These are phyloP conservation scores for Drosophila albomicans DNA, from an alignment of 1,140 invertebrate species.

Conservation along the genomic window DNA sequence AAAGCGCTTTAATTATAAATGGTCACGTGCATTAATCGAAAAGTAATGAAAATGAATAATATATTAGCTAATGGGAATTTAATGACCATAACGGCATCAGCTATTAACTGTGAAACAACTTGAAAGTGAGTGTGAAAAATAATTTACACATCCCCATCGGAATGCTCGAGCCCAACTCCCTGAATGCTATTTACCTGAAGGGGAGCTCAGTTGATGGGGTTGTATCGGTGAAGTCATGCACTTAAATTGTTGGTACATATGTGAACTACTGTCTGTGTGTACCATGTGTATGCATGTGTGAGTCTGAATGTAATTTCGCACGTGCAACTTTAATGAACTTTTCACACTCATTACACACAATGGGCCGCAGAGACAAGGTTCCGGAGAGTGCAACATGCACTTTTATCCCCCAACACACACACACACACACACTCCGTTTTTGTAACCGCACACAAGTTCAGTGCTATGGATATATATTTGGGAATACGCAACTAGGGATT, in stretches of 20 bases:
- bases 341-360: conserved; percentile 76
- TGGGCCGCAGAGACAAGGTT: conserved; percentile 33
- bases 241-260: conserved; percentile 52
- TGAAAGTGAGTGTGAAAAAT: conserved; percentile 54
- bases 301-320: conserved; percentile 58
- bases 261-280: not conserved
- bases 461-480: not conserved
- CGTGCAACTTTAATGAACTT: conserved; percentile 80
- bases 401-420: not conserved
- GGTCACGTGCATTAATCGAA: not conserved
- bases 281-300: not conserved
- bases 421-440: conserved; percentile 22
- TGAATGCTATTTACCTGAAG: conserved; percentile 5
- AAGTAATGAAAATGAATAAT: conserved; percentile 54
- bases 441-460: conserved; percentile 38
- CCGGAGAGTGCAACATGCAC: conserved; percentile 1
- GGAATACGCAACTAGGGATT: not conserved
- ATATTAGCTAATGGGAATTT: conserved; percentile 53
- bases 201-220: conserved; percentile 4
- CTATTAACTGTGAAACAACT: conserved; percentile 59
- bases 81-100: conserved; percentile 54
- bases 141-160: conserved; percentile 54
- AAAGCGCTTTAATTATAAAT: conserved; percentile 1
- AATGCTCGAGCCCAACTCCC: not conserved
- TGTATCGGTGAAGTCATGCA: conserved; percentile 56